Conservation (phyloP, 2,797 vertebrate species). For the Platyrinchus mystaceus region DNA sequence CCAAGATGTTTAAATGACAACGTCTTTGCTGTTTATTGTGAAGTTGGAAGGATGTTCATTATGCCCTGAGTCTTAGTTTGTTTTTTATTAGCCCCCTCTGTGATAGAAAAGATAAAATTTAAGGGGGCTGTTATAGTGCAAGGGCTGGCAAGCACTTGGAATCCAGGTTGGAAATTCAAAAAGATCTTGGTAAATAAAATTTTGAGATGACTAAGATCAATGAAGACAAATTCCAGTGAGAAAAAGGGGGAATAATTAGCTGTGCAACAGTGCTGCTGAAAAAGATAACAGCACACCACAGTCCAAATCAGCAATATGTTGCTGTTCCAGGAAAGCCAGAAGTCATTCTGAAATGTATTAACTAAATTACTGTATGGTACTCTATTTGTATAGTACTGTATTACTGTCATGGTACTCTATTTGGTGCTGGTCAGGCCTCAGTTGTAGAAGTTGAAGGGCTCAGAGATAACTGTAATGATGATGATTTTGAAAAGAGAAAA, state of each 20-base stretch:
- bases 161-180: not conserved
- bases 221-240: not conserved
- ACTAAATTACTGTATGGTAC: not conserved
- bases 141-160: not conserved
- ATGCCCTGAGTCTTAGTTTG: not conserved
- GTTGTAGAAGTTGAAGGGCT: not conserved
- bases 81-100: not conserved
- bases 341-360: not conserved
- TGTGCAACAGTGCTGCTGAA: not conserved
- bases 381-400: not conserved
- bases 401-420: not conserved
- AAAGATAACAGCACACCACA: fast-evolving
- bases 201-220: not conserved
- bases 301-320: not conserved
- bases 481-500: not conserved
- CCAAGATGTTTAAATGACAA: not conserved
- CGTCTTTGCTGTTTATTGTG: not conserved
- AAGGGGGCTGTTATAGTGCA: not conserved
- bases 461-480: not conserved
- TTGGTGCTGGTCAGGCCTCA: not conserved
- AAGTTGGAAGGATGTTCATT: not conserved
- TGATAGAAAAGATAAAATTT: not conserved
- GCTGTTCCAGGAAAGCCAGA: not conserved
- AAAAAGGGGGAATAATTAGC: not conserved
- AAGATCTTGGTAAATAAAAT: not conserved